Percentiles rank a stretch among this genome's conserved stretches.
Evolutionary conservation across 1,140 invertebrate genomes (phyloP).

Genomic region (Andricus grossulariae): DNA sequence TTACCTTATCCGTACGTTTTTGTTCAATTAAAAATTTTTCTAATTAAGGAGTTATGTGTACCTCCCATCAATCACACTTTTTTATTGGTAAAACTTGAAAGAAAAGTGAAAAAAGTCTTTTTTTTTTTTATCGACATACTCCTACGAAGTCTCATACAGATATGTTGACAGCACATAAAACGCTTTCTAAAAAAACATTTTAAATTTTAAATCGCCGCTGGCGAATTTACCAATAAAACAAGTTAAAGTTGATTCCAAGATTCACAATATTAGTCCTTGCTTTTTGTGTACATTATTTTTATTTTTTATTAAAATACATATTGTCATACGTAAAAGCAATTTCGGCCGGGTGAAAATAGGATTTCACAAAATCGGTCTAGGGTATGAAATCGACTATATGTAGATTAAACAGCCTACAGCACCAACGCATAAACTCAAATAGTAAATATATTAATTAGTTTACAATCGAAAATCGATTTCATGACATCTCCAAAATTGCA

Average conservation of each 20-base stretch:
- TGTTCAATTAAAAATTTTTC: slow-evolving; percentile 8
- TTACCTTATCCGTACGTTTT: slow-evolving; percentile 8
- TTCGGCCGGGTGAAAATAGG: slow-evolving; percentile 5
- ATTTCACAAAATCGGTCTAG: slow-evolving; percentile 27
- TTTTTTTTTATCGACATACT: not conserved
- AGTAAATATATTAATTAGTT: slow-evolving; percentile 49
- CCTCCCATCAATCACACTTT: not conserved
- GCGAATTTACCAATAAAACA: not conserved
- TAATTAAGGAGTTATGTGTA: not conserved
- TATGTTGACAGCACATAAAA: not conserved
- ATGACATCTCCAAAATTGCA: slow-evolving; percentile 47
- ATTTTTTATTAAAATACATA: slow-evolving; percentile 28
- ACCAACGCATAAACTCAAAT: slow-evolving; percentile 52
- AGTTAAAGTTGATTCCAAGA: not conserved
- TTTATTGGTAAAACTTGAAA: slow-evolving; percentile 10
- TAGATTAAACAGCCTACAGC: slow-evolving; percentile 56
- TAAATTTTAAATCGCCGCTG: not conserved
- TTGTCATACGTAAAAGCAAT: slow-evolving; percentile 29
- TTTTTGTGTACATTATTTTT: not conserved
- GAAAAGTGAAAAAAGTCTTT: not conserved
- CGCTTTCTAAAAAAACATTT: not conserved
- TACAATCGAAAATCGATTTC: slow-evolving; percentile 43
- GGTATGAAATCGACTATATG: slow-evolving; percentile 37
- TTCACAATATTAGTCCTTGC: not conserved
- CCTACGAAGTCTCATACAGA: not conserved